Base-by-base conservation (phyloP, 2,888 invertebrate species). In the Trachelus stipa region DNA sequence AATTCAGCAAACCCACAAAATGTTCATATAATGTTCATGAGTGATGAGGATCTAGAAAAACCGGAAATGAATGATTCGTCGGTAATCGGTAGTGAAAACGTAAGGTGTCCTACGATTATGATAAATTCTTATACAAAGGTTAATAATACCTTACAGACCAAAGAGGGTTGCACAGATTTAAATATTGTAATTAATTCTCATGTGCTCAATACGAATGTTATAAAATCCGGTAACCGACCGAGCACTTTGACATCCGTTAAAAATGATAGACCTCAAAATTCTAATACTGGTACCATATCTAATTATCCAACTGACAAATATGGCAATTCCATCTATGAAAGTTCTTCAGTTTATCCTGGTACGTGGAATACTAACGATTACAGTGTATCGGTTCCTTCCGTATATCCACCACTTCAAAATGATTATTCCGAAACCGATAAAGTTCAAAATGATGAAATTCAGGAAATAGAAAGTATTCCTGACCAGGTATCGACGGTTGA, bases 151-250 rank as follows among this genome's bases (percentile, higher is more conserved):
- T 86, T 91, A 11, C 93, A 94, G 87, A 93, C 92, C 74, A 95
- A 95, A 88, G 94, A 94, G 84, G 94, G 93, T 6, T 95, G 95
- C 84, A 94, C 95, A 0, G 95, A 95, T 91, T 90, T 95, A 80
- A 95, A 95, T 87, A 94, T 95, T 78, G 94, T 95, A 30, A 94
- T 95, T 3, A 95, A 95, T 82, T 95, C 95, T 0, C 95, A 95
- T 85, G 93, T 95, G 3, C 92, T 95, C 69, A 95, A 94, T 83
- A 94, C 93, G 80, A 93, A 93, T 80, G 91, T 92, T 35, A 84
- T 90, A 78, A 83, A 85, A 34, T 82, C 84, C 23, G 75, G 69
- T 3, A 79, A 15, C 30, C 56, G 9, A 23, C 56, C 56, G 56
- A 56, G 23, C 56, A 56, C 23, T 15, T 56, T 23, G 56, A 56